Evolutionary conservation across 2,797 vertebrate species (phyloP).

Genomic region (Loris lydekkerianus): DNA sequence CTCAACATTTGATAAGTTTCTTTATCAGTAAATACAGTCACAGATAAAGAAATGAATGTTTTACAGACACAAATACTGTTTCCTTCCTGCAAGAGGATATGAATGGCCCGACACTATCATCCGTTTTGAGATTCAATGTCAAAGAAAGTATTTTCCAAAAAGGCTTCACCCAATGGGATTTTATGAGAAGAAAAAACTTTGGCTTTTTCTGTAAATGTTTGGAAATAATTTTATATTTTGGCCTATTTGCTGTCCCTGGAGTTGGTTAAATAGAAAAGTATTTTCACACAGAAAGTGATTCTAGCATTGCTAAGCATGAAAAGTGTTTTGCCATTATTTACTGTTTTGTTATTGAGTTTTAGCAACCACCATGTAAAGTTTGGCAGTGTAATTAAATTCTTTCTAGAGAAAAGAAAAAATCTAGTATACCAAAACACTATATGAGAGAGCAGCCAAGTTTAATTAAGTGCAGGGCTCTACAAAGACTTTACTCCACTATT

Average conservation of each 20-base stretch:
- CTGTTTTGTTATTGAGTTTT: conserved; percentile 2
- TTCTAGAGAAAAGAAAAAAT: neutral
- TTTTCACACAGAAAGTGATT: neutral
- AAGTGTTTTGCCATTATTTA: conserved; percentile 14
- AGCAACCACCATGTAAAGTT: neutral
- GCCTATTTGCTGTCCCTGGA: neutral
- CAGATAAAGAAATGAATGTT: neutral
- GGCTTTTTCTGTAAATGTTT: neutral
- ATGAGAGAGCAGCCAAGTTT: neutral
- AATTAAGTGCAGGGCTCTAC: neutral
- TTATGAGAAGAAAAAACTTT: neutral
- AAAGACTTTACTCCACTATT: neutral
- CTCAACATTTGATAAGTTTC: neutral
- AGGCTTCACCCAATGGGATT: neutral
- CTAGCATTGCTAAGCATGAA: neutral
- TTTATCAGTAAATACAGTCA: neutral
- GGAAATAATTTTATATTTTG: conserved; percentile 27
- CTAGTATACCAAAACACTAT: neutral
- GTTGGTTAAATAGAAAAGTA: neutral
- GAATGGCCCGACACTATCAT: neutral
- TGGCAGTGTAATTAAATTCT: neutral
- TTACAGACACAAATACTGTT: neutral
- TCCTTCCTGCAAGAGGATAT: neutral
- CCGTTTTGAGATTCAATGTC: neutral
- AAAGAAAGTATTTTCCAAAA: neutral